Base-by-base conservation (phyloP, 2,888 invertebrate species). In the Ophion ventricosus region DNA sequence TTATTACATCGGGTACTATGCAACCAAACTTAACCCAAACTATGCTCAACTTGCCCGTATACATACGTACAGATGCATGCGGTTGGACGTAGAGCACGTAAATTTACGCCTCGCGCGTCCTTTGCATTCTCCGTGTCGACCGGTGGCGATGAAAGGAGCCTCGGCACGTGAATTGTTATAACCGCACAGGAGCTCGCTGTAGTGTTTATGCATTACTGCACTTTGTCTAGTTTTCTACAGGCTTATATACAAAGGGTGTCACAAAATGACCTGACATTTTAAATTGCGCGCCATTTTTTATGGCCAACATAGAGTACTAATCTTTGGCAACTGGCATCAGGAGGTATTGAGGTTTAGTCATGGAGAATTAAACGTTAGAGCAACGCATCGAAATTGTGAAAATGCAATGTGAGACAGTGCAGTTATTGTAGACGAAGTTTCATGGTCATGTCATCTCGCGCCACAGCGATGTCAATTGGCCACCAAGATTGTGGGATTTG, bases 141-240 rank as follows among this genome's bases (percentile, higher is more conserved):
- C 57, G 54, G 64, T 72, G 70, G 11, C 67, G 61, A 70, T 35
- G 43, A 20, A 54, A 72, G 67, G 66, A 76, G 77, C 79, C 78
- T 75, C 84, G 79, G 79, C 79, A 75, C 84, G 79, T 80, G 82
- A 82, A 84, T 84, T 80, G 84, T 84, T 82, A 84, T 79, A 82
- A 81, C 61, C 76, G 54, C 74, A 57, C 25, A 17, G 54, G 7
- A n/a, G 59, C 26, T 29, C 40, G n/a, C 72, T 69, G 26, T 77
- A 73, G 63, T 57, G 54, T 63, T 67, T 72, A 64, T 78, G 74
- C 79, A 79, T 66, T 75, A 67, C 29, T 79, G 66, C 78, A 82
- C 49, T 78, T 64, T 79, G 70, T 75, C 43, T 49, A 59, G 23
- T 59, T 77, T 73, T 66, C 59, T 49, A 20, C 14, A 17, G 14